Percentiles rank a stretch among this genome's conserved stretches.
These are phyloP conservation scores for Pteruthius melanotis DNA, from an alignment of 2,113 vertebrate species.

Conservation along the genomic window DNA sequence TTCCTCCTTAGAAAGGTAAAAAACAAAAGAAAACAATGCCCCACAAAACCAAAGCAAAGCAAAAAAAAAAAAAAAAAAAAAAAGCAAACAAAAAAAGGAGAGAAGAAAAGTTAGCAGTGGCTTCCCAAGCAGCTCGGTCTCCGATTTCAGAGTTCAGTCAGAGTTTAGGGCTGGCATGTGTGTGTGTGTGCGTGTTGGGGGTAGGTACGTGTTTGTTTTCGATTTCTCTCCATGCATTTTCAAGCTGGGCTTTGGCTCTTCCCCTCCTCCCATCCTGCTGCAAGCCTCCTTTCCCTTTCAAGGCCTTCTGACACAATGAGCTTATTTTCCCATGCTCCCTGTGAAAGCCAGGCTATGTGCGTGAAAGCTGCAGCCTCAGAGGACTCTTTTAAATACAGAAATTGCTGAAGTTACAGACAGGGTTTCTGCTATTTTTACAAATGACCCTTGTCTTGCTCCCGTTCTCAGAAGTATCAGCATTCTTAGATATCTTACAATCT, in stretches of 20 bases:
- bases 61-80: background rate
- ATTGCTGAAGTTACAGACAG: constrained; percentile 15
- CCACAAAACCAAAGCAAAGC: background rate
- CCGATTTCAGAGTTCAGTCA: background rate
- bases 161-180: constrained; percentile 11
- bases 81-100: background rate
- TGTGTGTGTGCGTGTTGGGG: background rate
- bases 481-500: constrained; percentile 32
- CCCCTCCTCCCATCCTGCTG: background rate
- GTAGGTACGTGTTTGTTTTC: constrained; percentile 1
- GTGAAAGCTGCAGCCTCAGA: constrained; percentile 8
- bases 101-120: background rate
- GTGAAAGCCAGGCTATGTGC: background rate
- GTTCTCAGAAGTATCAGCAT: constrained; percentile 28
- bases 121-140: background rate
- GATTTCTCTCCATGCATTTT: background rate
- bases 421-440: constrained; percentile 50
- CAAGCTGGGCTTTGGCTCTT: constrained; percentile 16
- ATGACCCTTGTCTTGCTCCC: constrained; percentile 2
- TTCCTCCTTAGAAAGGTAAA: constrained; percentile 17
- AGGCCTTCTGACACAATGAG: constrained; percentile 49
- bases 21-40: background rate
- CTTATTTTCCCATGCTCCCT: constrained; percentile 57
- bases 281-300: constrained; percentile 51
- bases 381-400: constrained; percentile 38